Base-by-base conservation (phyloP, 1,140 invertebrate genomes). In the Lysiphlebus fabarum region DNA sequence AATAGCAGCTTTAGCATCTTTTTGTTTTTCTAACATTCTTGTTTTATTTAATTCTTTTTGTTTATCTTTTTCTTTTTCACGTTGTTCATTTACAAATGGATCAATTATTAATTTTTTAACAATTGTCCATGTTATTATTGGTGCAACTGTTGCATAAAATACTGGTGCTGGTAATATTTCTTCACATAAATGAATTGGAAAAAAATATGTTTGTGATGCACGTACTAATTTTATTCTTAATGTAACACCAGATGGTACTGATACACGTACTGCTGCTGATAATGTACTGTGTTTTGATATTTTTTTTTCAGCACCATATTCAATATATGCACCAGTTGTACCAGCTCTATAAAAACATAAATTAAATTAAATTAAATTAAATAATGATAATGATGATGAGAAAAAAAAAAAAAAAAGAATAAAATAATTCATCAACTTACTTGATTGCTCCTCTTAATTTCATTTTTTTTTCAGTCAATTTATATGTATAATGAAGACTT, bases 251-350 rank as follows among this genome's bases (percentile, higher is more conserved):
- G 87, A 86, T 2, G 92, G 92, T 34, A 92, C 79, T 7, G 94
- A 94, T 41, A 97, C 77, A 43, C 86, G 83, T 8, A 98, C 87
- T 0, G 89, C 83, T 7, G 94, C 94, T 4, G 91, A 88, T 1
- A 98, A 73, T n/a, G 86, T 87, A 65, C 90, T 96, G 67, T 94
- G 90, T 70, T 93, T 86, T 0, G 95, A 94, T 11, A 98, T 84
- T 77, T 92, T 94, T 66, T 96, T 96, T 68, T 97, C 92, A 36
- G 89, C 88, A 0, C 93, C 93, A 74, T 96, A 97, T 73, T 96
- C 93, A 0, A 94, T 73, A 58, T 91, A 81, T 3, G 86, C 87
- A 34, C 93, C 94, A 75, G 94, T 90, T 7, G 92, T 92, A 14
- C 95, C 94, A 62, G 86, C 79, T 77, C 92, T 95, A 44, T 10